Evolutionary conservation across 1,140 invertebrate species (phyloP), one percentile per base, ranked within the genome.

Genomic region (Drosophila suzukii): DNA sequence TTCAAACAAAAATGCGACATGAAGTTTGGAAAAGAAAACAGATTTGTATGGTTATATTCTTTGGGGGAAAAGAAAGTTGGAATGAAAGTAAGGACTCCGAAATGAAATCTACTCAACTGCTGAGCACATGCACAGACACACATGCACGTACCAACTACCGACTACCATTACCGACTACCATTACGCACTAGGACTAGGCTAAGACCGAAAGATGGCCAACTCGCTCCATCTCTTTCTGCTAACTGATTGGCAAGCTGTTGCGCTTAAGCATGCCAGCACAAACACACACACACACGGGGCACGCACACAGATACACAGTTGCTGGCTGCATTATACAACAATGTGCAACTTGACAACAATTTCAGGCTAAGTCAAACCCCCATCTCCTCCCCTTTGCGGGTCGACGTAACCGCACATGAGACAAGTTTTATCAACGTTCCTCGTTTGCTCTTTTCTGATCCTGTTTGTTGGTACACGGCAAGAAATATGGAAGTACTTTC

Each of bases 1-100:
- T 36, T 66, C 3, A 85, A 85, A 81, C 60, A 50, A 85, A 75
- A 88, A 76, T 79, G 79, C 83, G 79, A 86, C 79, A 59, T 88
- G 71, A 81, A 67, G 70, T 81, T 75, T 58, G 57, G 36, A 66
- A 81, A 63, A 61, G 77, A 75, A 55, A 68, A 57, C 56, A 27
- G 57, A 32, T 73, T 41, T 73, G 10, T 54, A 12, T 36, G 54
- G 66, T 60, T 49, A 41, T 53, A 46, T 41, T 39, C 20, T 17
- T 27, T 13, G 49, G 51, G 17, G 13, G 43, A 62, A 74, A 74
- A 67, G 50, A 68, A 70, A 67, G 63, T 41, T 10, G 27, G 66
- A 58, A 71, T 41, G 36, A 71, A 71, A 71, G 66, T 36, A 58
- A 71, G 54, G 68, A 38, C 12, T 70, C 51, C 24, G 47, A 70